Base-by-base conservation (phyloP, 2,113 vertebrate genomes). In the Barbus barbus region DNA sequence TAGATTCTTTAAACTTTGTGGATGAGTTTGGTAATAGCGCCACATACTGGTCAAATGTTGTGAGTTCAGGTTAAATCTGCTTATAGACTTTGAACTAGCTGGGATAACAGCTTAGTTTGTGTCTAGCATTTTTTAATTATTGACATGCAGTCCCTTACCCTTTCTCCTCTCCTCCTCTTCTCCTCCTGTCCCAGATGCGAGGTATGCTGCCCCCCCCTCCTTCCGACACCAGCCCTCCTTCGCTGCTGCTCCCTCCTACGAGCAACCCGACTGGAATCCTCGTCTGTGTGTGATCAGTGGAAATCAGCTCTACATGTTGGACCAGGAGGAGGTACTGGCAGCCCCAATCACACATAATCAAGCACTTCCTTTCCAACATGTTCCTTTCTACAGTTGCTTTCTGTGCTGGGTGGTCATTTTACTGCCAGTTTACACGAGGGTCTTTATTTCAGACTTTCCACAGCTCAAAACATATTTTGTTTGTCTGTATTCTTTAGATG, bases 231-330 rank as follows among this genome's bases (percentile, higher is more conserved):
- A 93, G 86, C 90, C 90, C 92, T 94, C 91, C 90, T 93, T 91
- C 85, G 93, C 93, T 91, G 94, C 94, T 86, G 94, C 93, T 87
- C 95, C 94, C 0, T 94, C 95, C 76, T 89, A 87, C 88, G 90
- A 91, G 88, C 89, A 75, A 79, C 89, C 91, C 80, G 94, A 87
- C 90, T 96, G 96, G 96, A 95, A 96, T 91, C 95, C 96, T 81
- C 94, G 91, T 92, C 93, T 95, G 89, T 94, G 95, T 88, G 95
- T 97, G 94, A 96, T 94, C 93, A 92, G 96, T 78, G 96, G 95
- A 92, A 96, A 97, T 92, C 96, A 96, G 91, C 89, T 96, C 94
- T 96, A 95, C 94, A 97, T 97, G 96, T 96, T 97, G 95, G 97
- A 97, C 94, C 96, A 97, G 93, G 97, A 97, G 11, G 97, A 97